Conservation (phyloP, 1,140 invertebrate species). For the Batillaria attramentaria region DNA sequence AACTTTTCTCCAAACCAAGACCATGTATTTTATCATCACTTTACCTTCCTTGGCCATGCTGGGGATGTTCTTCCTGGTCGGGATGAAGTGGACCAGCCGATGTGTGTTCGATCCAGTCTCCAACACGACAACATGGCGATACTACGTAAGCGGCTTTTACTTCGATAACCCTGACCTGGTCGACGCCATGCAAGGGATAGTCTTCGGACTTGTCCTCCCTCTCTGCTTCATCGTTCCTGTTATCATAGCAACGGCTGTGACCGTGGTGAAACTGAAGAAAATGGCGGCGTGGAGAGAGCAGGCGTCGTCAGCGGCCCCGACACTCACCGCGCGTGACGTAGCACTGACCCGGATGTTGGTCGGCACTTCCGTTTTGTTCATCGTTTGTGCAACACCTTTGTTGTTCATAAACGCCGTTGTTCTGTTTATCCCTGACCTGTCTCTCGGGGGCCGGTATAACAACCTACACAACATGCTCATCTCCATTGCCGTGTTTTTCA, state of each 20-base stretch:
- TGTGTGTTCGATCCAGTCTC: not conserved
- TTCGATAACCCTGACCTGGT: not conserved
- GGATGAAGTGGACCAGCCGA: not conserved
- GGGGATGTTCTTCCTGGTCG: slow-evolving; percentile 1
- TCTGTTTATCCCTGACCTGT: not conserved
- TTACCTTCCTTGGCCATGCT: not conserved
- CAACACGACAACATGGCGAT: not conserved
- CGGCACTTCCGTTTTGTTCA: not conserved
- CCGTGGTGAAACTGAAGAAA: not conserved
- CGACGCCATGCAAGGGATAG: not conserved
- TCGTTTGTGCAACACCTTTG: not conserved
- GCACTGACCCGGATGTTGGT: slow-evolving; percentile 4
- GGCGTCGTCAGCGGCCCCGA: not conserved
- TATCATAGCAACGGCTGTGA: not conserved
- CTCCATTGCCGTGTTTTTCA: too few relatives aligned
- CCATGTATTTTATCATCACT: not conserved
- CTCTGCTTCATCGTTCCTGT: not conserved
- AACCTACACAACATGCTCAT: not conserved
- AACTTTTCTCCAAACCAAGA: not conserved
- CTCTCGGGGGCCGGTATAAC: not conserved
- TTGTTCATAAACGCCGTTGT: not conserved
- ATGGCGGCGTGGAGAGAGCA: not conserved
- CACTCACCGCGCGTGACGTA: not conserved
- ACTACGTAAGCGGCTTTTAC: slow-evolving; percentile 1
- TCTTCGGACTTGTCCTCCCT: not conserved